Base-by-base conservation (phyloP, 1,140 invertebrate species). In the Drosophila gunungcola region DNA sequence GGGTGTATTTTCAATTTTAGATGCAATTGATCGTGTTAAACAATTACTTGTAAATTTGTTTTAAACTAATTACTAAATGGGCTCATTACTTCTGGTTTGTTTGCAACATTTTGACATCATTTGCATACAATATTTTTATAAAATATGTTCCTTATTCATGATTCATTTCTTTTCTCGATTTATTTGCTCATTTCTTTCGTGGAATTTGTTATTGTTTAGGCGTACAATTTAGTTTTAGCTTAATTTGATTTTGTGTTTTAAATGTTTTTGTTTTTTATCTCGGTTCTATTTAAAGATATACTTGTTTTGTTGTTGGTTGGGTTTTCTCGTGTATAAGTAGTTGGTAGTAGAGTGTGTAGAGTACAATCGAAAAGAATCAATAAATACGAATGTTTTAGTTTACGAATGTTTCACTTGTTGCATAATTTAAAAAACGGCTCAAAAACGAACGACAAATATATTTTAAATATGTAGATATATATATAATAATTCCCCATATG, bases 41-140 rank as follows among this genome's bases (percentile, higher is more conserved):
- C 82, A 85, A 86, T 85, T 89, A 80, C 65, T 80, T 89, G 80
- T 88, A 88, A 88, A 88, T 88, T 88, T 88, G 84, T 80, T 89
- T 88, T 88, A 88, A 88, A 89, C 84, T 88, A 88, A 89, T 88
- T 80, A 80, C 84, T 88, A 88, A 89, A 80, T 89, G 84, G 84
- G 76, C 54, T 67, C 62, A 46, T 78, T 69, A 63, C 68, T 80
- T 80, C 77, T 80, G 77, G 38, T 78, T 89, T 89, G 85, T 89
- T 89, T 88, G 84, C 84, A 89, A 89, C 84, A 89, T 89, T 88
- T 88, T 88, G 84, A 88, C 84, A 89, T 89, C 84, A 77, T 83
- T 83, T 86, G 82, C 83, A 86, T 88, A 83, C 82, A 86, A 88
- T 86, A 88, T 88, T 88, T 89, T 88, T 88, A 83, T 89, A 89